Evolutionary conservation across 2,113 vertebrate species (phyloP).

Genomic region (Tichodroma muraria): DNA sequence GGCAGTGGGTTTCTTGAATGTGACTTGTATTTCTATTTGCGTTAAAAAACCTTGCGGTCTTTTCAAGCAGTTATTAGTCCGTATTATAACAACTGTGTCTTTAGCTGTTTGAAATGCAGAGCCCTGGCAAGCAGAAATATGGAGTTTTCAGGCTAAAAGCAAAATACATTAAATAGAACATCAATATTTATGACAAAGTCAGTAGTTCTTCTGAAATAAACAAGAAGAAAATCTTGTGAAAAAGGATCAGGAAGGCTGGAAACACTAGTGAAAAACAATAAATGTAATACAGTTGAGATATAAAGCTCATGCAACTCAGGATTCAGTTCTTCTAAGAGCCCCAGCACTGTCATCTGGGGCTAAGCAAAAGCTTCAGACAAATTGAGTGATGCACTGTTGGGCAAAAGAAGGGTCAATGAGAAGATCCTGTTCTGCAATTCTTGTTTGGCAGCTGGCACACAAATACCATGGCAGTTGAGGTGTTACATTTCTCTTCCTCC

Average conservation of each 20-base stretch:
- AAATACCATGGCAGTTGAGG: background rate
- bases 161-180: conserved; percentile 30
- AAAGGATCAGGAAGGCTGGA: background rate
- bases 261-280: background rate
- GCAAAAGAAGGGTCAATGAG: background rate
- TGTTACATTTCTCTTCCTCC: background rate
- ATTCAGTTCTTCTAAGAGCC: background rate
- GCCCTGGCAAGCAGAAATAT: background rate
- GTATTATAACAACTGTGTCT: conserved; percentile 33
- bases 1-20: conserved; percentile 43
- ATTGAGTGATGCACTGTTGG: background rate
- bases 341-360: background rate
- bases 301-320: background rate
- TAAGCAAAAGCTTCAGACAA: background rate
- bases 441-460: background rate
- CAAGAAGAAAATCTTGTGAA: conserved; percentile 8
- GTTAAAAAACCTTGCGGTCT: conserved; percentile 24
- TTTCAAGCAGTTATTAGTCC: conserved; percentile 52
- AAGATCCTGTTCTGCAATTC: background rate
- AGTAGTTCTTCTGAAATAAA: conserved; percentile 22
- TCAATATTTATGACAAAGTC: conserved; percentile 36
- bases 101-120: conserved; percentile 17
- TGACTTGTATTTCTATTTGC: conserved; percentile 56
- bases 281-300: background rate
- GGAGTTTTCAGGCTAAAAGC: background rate